Base-by-base conservation (phyloP, 2,888 invertebrate species). In the Lasioglossum calceatum region DNA sequence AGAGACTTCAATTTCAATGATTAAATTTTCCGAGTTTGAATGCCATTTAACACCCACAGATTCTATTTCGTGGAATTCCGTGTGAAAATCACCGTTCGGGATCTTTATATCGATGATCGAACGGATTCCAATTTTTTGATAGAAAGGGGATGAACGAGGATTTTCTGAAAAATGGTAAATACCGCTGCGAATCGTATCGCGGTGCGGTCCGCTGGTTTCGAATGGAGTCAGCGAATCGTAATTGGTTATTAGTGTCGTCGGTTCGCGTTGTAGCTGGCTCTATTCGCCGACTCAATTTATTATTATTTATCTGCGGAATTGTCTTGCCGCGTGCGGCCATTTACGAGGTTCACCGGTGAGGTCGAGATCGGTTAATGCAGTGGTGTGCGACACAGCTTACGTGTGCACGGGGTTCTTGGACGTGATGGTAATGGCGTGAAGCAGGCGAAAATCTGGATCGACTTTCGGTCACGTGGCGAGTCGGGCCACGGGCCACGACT, bases 401-500 rank as follows among this genome's bases (percentile, higher is more conserved):
- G 1, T 23, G 23, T 23, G 36, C 8, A 67, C 64, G 8, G 16
- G 64, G 4, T 14, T 23, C 71, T 44, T 39, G n/a, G 7, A 74
- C 23, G 39, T 36, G 36, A 67, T 36, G 8, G 32, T 27, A 36
- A 36, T 19, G 67, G 32, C n/a, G 32, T 10, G 23, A 32, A 54
- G 61, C 81, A 72, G 16, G 67, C 27, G 42, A 58, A 77, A 79
- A 84, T 77, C 67, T 79, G 82, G 61, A 50, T 39, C 72, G 76
- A 70, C 67, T 74, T 79, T 36, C 50, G 79, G 84, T 86, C 75
- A 81, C 84, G 81, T 58, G 80, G 76, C 84, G 84, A 86, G 85
- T 71, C 88, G 87, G 87, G 80, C 88, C 79, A 84, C 54, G 50
- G 72, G 77, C 58, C 71, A 58, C 42, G 90, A 80, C 81, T 81